Evolutionary conservation across 2,888 invertebrate genomes (phyloP).

Genomic region (Vanessa cardui): DNA sequence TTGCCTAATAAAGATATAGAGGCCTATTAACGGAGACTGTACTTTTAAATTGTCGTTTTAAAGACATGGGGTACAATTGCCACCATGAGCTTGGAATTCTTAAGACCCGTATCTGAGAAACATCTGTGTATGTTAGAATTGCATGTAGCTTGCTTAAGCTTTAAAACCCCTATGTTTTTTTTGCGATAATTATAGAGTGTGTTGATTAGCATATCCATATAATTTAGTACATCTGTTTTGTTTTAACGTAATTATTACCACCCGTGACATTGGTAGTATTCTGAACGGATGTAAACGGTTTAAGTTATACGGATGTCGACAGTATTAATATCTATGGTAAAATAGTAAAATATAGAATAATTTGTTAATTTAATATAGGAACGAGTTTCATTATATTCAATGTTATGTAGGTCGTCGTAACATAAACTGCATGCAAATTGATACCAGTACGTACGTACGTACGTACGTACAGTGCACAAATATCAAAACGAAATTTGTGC

Average conservation of each 20-base stretch:
- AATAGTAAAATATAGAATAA: too few species aligned
- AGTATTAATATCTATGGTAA: not conserved
- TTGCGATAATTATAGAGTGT: slow-evolving; percentile 22
- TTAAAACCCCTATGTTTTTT: slow-evolving; percentile 36
- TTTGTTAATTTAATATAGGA: too few species aligned
- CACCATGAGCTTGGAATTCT: slow-evolving; percentile 42
- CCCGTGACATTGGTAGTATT: not conserved
- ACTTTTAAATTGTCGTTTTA: slow-evolving; percentile 61
- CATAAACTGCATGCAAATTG: too few species aligned
- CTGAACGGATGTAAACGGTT: not conserved
- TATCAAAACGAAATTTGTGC: too few species aligned
- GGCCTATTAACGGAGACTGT: slow-evolving; percentile 68
- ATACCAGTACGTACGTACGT: too few species aligned
- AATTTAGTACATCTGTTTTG: slow-evolving; percentile 28
- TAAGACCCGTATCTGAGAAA: slow-evolving; percentile 46
- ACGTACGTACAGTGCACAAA: too few species aligned
- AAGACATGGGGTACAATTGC: slow-evolving; percentile 28
- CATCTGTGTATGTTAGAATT: slow-evolving; percentile 32
- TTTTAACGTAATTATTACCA: not conserved
- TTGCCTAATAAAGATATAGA: slow-evolving; percentile 78
- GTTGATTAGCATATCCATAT: slow-evolving; percentile 20
- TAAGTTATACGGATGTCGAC: not conserved
- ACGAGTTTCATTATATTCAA: too few species aligned
- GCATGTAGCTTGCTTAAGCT: slow-evolving; percentile 28
- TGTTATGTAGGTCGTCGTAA: too few species aligned